Evolutionary conservation across 37 sponge, comb jelly and placozoan genomes (phyloP), one percentile per base, ranked within the genome.

Genomic region (Halichondria panicea): DNA sequence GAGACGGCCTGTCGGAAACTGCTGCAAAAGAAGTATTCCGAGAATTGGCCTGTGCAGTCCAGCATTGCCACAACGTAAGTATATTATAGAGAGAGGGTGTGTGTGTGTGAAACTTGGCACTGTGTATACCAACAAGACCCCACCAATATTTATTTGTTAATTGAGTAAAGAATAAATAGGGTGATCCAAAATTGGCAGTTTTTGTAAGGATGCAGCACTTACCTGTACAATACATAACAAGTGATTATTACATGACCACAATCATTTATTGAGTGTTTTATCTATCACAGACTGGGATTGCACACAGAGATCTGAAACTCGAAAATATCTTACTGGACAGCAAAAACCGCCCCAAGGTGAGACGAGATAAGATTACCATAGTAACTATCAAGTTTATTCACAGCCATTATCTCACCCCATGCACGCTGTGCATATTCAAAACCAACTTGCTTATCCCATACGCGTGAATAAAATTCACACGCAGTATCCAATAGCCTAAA

Each of bases 271-370:
- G 27, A 18, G 22, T 11, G 4, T 72, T 75, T 41, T 54, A 21
- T 57, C 52, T 24, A 40, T 36, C 70, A 11, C 83, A 89, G 78
- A 84, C 84, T 41, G 60, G 58, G 1, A 67, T 90, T 12, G 66
- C 71, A 18, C 91, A 90, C 71, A 15, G 91, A 52, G 91, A 90
- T 57, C 71, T 90, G 40, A 90, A 90, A 68, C 74, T 90, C 0
- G 91, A 90, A 36, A 90, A 90, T 73, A 77, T 90, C 31, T 82
- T 90, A 0, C 73, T 90, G 67, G 84, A 80, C 43, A 34, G 68
- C 34, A 43, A 80, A 39, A 42, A 34, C n/a, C 55, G 63, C 1
- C 74, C 85, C 41, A 90, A 90, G 83, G 89, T 87, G 39, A 48
- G 15, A 18, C 11, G 15, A 18, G 13, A 18, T 48, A 48, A 48